A percentile compares a stretch with the other conserved stretches of the same genome.
These are phyloP conservation scores for Hycleus cichorii DNA, from an alignment of 1,140 invertebrate genomes.

Conservation along the genomic window DNA sequence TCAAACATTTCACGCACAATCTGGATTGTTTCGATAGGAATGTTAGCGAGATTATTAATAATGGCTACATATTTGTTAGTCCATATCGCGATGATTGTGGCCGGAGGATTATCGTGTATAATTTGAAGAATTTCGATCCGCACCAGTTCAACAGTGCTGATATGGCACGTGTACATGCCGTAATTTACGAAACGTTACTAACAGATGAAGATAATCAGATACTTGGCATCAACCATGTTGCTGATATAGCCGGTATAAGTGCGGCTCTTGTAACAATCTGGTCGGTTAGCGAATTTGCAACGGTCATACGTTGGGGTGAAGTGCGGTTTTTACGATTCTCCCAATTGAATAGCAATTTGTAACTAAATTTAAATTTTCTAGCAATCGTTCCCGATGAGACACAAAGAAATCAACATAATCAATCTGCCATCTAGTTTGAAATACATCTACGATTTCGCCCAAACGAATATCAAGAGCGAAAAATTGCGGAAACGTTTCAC, in stretches of 20 bases:
- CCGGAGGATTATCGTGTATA: conserved; percentile 59
- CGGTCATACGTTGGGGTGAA: conserved; percentile 62
- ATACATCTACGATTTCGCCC: conserved; percentile 64
- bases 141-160: conserved; percentile 55
- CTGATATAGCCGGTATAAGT: conserved; percentile 51
- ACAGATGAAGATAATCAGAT: conserved; percentile 67
- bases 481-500: conserved; percentile 60
- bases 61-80: conserved; percentile 64
- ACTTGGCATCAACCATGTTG: conserved; percentile 60
- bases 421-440: conserved; percentile 60
- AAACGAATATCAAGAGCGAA: conserved; percentile 52
- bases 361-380: conserved; percentile 37
- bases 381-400: conserved; percentile 70
- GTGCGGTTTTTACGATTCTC: conserved; percentile 35
- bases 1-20: conserved; percentile 53
- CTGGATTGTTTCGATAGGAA: conserved; percentile 57
- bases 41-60: conserved; percentile 54
- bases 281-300: conserved; percentile 59
- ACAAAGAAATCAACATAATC: conserved; percentile 64
- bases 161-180: conserved; percentile 56
- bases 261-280: conserved; percentile 56
- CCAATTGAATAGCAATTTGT: not conserved
- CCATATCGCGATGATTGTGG: conserved; percentile 63
- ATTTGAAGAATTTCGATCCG: conserved; percentile 56
- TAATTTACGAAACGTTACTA: conserved; percentile 66